phyloP scores from a whole-genome alignment of 2,113 vertebrate species.

The Prochilodus magdalenae region DNA sequence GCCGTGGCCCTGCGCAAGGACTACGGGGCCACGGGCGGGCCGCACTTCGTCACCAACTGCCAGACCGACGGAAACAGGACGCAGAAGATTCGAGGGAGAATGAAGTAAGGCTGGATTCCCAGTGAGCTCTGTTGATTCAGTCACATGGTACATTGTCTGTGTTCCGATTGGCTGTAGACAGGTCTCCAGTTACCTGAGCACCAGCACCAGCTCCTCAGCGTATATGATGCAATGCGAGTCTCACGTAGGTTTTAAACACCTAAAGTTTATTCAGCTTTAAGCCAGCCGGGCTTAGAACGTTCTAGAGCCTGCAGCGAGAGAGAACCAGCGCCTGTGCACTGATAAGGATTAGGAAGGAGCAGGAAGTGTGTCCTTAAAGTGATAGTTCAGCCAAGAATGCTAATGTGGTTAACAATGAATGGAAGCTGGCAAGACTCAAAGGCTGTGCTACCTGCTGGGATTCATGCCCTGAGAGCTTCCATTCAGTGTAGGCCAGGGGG shows the following conservation, averaged over 20 bases:
- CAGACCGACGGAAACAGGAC: constrained; percentile 85
- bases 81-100: constrained; percentile 82
- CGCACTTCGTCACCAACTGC: constrained; percentile 89
- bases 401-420: not conserved
- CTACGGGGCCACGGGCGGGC: constrained; percentile 83
- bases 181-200: too few relatives aligned
- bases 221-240: too few relatives aligned
- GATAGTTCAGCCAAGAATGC: constrained; percentile 9
- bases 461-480: not conserved
- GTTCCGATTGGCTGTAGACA: too few relatives aligned
- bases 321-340: too few relatives aligned
- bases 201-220: too few relatives aligned
- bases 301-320: not conserved
- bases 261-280: not conserved
- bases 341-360: too few relatives aligned
- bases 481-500: not conserved
- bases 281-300: not conserved
- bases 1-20: constrained; percentile 86
- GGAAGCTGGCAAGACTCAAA: not conserved
- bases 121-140: too few relatives aligned
- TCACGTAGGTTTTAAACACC: not conserved
- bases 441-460: not conserved
- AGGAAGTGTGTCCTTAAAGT: too few relatives aligned
- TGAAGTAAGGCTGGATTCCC: constrained; percentile 70
- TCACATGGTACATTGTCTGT: too few relatives aligned